These are phyloP conservation scores for Morpho deidamia DNA, from an alignment of 2,888 invertebrate genomes.

Conservation along the genomic window DNA sequence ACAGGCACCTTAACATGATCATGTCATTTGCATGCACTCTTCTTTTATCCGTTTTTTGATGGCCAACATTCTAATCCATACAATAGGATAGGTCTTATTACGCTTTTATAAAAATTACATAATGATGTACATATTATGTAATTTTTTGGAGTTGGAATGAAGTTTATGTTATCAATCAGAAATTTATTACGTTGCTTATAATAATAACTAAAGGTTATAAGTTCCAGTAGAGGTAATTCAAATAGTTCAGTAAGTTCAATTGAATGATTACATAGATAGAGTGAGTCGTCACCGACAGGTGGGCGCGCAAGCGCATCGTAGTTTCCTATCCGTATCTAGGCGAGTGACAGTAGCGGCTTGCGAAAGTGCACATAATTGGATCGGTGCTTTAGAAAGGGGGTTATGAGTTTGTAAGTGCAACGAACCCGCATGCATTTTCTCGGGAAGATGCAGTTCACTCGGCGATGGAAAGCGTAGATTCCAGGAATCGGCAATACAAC, in stretches of 20 bases:
- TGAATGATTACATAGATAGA: slow-evolving; percentile 36
- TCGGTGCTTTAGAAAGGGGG: slow-evolving; percentile 78
- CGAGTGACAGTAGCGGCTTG: slow-evolving; percentile 76
- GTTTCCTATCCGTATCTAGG: slow-evolving; percentile 78
- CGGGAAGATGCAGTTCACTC: slow-evolving; percentile 67
- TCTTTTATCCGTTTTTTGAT: too few species aligned
- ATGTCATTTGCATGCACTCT: too few species aligned
- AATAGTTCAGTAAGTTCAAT: not conserved
- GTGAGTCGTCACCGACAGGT: slow-evolving; percentile 41
- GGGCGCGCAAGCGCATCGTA: slow-evolving; percentile 59
- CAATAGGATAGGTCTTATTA: too few species aligned
- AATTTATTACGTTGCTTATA: too few species aligned
- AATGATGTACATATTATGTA: too few species aligned
- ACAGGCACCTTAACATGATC: too few species aligned
- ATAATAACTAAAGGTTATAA: not conserved
- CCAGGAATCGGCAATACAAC: slow-evolving; percentile 57
- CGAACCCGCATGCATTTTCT: slow-evolving; percentile 73
- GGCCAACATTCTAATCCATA: too few species aligned
- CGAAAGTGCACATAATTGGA: slow-evolving; percentile 79
- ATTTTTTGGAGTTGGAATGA: too few species aligned
- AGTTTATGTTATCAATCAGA: too few species aligned
- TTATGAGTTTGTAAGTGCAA: slow-evolving; percentile 78
- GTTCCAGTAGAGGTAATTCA: not conserved
- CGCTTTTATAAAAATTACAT: too few species aligned
- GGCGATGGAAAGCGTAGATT: slow-evolving; percentile 66